These are phyloP conservation scores for Lutjanus argentimaculatus DNA, from an alignment of 2,797 vertebrate species.

Conservation along the genomic window DNA sequence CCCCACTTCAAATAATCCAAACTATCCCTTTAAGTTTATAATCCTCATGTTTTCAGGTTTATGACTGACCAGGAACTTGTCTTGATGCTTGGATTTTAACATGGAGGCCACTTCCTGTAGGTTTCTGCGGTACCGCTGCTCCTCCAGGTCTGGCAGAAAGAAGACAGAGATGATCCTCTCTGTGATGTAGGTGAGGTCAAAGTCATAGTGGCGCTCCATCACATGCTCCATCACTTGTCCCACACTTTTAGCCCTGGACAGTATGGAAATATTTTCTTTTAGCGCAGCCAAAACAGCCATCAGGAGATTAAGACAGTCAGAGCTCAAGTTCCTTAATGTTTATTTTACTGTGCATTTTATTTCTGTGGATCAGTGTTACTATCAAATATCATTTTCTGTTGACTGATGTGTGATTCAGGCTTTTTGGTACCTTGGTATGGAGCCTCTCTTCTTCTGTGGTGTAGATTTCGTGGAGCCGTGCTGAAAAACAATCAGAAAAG, in stretches of 20 bases:
- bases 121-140: slow-evolving; percentile 89
- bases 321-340: neutral
- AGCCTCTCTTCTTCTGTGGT: slow-evolving; percentile 86
- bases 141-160: slow-evolving; percentile 90
- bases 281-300: slow-evolving; percentile 20
- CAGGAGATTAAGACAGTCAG: neutral
- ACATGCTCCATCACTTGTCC: slow-evolving; percentile 91
- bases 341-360: neutral
- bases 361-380: neutral
- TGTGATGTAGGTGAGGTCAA: slow-evolving; percentile 95
- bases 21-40: neutral
- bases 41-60: neutral
- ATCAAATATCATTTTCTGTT: neutral
- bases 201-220: slow-evolving; percentile 92
- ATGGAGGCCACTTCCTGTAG: slow-evolving; percentile 92
- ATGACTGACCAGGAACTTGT: slow-evolving; percentile 91
- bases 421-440: slow-evolving; percentile 85
- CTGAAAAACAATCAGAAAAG: slow-evolving; percentile 48
- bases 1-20: too few species aligned
- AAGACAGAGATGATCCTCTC: slow-evolving; percentile 95
- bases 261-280: slow-evolving; percentile 2
- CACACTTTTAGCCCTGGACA: slow-evolving; percentile 85
- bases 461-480: slow-evolving; percentile 87
- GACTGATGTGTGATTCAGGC: neutral
- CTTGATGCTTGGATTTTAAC: slow-evolving; percentile 94